Percentiles rank a stretch among this genome's conserved stretches.
Conservation (phyloP, 2,797 vertebrate species). For the Distichodus sexfasciatus region DNA sequence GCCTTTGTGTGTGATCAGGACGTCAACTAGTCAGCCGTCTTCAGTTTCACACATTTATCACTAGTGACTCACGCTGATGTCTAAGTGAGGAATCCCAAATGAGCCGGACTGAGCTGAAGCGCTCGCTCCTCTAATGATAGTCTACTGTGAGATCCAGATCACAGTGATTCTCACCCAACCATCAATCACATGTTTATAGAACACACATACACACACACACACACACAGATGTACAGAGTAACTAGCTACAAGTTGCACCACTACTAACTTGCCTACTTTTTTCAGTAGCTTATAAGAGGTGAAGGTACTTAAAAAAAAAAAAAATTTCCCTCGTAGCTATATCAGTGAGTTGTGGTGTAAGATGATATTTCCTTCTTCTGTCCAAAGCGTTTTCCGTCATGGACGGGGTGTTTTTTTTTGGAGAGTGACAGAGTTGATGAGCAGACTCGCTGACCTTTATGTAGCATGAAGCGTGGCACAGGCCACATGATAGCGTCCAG, state of each 20-base stretch:
- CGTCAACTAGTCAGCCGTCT: neutral
- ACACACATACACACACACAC: constrained; percentile 16
- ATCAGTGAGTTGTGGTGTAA: too few relatives aligned
- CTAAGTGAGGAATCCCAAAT: constrained; percentile 26
- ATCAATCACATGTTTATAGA: constrained; percentile 27
- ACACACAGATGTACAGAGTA: neutral
- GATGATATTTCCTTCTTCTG: too few relatives aligned
- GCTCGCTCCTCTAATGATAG: constrained; percentile 26
- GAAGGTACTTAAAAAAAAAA: too few relatives aligned
- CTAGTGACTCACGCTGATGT: constrained; percentile 26
- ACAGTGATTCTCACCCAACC: constrained; percentile 35
- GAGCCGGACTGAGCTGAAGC: constrained; percentile 14
- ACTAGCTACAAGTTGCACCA: too few relatives aligned
- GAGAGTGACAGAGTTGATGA: neutral
- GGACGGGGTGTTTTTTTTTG: neutral
- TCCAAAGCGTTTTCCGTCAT: neutral
- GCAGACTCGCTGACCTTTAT: constrained; percentile 43
- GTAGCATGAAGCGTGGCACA: constrained; percentile 2
- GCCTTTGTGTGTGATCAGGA: neutral
- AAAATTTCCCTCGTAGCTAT: too few relatives aligned
- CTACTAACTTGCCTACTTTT: neutral
- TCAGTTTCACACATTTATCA: constrained; percentile 14
- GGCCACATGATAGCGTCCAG: constrained; percentile 27
- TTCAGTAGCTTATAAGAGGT: too few relatives aligned
- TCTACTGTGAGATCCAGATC: constrained; percentile 25